Percentiles rank a stretch among this genome's conserved stretches.
Conservation (phyloP, 2,113 vertebrate species). For the Elephas maximus region DNA sequence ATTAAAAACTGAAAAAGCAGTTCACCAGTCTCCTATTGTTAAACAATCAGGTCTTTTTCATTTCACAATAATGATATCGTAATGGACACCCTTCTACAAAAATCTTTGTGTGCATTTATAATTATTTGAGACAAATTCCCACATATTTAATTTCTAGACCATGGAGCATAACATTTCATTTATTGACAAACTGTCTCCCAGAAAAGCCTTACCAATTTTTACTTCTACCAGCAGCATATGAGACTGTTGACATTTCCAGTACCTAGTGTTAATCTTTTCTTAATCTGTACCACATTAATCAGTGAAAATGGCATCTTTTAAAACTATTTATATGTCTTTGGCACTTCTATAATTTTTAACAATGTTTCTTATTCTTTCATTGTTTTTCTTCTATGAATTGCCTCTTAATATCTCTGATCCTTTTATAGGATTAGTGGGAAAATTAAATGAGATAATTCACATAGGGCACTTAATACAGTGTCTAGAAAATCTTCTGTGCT, state of each 20-base stretch:
- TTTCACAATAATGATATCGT: not conserved
- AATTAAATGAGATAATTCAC: constrained; percentile 22
- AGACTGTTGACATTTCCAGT: not conserved
- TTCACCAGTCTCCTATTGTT: constrained; percentile 2
- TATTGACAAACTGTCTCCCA: not conserved
- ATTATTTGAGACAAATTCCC: constrained; percentile 19
- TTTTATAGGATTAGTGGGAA: not conserved
- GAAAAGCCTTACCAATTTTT: constrained; percentile 7
- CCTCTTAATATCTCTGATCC: constrained; percentile 10
- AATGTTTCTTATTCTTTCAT: not conserved
- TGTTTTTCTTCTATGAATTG: not conserved
- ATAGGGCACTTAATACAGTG: not conserved
- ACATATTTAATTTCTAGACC: not conserved
- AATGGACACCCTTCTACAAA: not conserved
- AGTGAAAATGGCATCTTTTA: constrained; percentile 32
- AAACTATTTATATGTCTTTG: constrained; percentile 14
- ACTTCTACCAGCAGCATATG: not conserved
- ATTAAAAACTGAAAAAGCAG: not conserved
- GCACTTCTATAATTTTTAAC: constrained; percentile 35
- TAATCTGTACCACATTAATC: not conserved
- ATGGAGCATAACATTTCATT: not conserved
- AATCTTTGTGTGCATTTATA: not conserved
- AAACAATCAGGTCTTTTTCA: not conserved
- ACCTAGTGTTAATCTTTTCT: not conserved
- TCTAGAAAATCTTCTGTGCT: constrained; percentile 8